Base-by-base conservation (phyloP, 2,113 vertebrate genomes). In the Tretioscincus oriximinensis region DNA sequence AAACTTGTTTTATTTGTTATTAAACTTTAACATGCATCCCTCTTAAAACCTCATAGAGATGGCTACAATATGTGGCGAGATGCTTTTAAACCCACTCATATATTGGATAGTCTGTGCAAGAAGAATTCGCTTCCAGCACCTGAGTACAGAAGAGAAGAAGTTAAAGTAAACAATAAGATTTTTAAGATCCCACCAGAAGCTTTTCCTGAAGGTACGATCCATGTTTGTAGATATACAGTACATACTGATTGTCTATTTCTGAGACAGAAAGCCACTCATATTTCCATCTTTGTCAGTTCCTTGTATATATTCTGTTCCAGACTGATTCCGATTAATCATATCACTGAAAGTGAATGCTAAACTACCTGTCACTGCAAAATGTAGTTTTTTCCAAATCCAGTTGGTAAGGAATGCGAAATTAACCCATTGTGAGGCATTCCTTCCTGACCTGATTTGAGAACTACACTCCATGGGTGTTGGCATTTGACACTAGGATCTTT, bases 81-180 rank as follows among this genome's bases (percentile, higher is more conserved):
- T 31, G 94, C 94, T 9, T 96, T 98, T 88, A 97, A 95, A 84
- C 98, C 97, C 5, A 93, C 96, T 0, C 93, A 96, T 87, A 96
- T 99, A 90, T 93, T 99, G 90, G 94, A 91, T 0, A 97, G 96
- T 67, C 94, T 98, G 65, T 99, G 97, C 93, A 97, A 95, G 82
- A 95, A 96, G 78, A 96, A 96, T 47, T 92, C 92, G 1, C 94
- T 99, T 77, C 92, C 93, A 0, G 83, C 90, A 45, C 95, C 97
- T 11, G 97, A 99, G 77, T 99, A 97, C 92, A 92, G 97, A 79
- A 64, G 51, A 0, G 92, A 91, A 1, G 96, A 97, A 84, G 93
- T 98, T 84, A 99, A 99, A 93, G 97, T 99, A 78, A 96, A 95
- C 91, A 99, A 96, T 88, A 98, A 96, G 90, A 95, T 99, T 92